These are phyloP conservation scores for Dryadula phaetusa DNA, from an alignment of 2,888 invertebrate genomes.

Conservation along the genomic window DNA sequence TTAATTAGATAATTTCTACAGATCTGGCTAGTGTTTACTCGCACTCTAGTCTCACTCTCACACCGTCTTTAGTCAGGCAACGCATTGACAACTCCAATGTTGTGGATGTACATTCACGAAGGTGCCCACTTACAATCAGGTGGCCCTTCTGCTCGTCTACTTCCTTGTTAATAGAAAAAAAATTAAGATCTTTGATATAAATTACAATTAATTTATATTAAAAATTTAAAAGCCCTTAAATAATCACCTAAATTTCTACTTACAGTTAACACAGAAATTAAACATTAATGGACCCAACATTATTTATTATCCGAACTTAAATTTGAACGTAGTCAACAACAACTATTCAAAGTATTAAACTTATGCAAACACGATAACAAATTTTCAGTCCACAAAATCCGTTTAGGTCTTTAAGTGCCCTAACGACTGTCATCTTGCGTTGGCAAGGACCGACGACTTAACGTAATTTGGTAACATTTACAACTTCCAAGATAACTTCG, in stretches of 20 bases:
- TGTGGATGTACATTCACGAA: no score
- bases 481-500: conserved; percentile 46
- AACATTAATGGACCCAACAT: neutral
- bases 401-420: conserved; percentile 29
- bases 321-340: conserved; percentile 15
- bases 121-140: no score
- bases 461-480: conserved; percentile 47
- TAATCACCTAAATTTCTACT: neutral
- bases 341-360: conserved; percentile 29
- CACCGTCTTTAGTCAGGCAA: no score
- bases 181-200: no score
- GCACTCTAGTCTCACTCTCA: no score
- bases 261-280: neutral
- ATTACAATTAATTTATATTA: no score
- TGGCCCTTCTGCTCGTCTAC: no score
- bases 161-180: no score
- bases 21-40: no score
- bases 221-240: neutral
- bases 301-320: conserved; percentile 5
- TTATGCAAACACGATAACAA: conserved; percentile 18
- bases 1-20: no score
- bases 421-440: conserved; percentile 46
- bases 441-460: conserved; percentile 46
- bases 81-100: no score
- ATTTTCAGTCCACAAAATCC: conserved; percentile 31